Conservation (phyloP, 2,797 vertebrate genomes). For the Enteromius unitaeniatus region DNA sequence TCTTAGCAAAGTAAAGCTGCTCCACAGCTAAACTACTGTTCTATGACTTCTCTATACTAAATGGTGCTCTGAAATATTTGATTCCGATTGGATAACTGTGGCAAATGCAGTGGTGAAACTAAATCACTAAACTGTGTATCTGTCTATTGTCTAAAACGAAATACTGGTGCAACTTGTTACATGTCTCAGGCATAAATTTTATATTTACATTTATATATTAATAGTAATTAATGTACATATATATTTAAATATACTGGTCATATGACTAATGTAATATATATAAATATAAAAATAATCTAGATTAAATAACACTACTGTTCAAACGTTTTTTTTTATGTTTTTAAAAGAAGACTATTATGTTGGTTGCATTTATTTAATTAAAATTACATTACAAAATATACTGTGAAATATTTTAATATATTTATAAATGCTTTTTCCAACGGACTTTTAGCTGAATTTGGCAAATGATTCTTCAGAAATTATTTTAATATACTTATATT, state of each 20-base stretch:
- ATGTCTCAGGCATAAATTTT: neutral
- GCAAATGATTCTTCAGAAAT: neutral
- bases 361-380: neutral
- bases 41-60: neutral
- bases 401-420: neutral
- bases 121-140: neutral
- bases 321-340: neutral
- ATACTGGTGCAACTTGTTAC: neutral
- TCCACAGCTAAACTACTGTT: conserved; percentile 5
- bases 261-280: neutral
- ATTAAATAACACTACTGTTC: neutral
- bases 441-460: neutral
- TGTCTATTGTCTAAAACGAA: neutral
- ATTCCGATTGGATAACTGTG: neutral
- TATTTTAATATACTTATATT: neutral
- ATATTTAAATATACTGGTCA: neutral
- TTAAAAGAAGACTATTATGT: neutral
- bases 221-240: neutral
- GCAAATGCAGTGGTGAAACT: conserved; percentile 1
- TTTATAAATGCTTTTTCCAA: neutral
- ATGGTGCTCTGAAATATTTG: neutral
- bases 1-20: conserved; percentile 14
- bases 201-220: neutral
- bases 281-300: neutral
- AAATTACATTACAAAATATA: neutral